Percentiles rank a stretch among this genome's conserved stretches.
phyloP scores from a whole-genome alignment of 2,797 vertebrate genomes.

The Falco berigora region DNA sequence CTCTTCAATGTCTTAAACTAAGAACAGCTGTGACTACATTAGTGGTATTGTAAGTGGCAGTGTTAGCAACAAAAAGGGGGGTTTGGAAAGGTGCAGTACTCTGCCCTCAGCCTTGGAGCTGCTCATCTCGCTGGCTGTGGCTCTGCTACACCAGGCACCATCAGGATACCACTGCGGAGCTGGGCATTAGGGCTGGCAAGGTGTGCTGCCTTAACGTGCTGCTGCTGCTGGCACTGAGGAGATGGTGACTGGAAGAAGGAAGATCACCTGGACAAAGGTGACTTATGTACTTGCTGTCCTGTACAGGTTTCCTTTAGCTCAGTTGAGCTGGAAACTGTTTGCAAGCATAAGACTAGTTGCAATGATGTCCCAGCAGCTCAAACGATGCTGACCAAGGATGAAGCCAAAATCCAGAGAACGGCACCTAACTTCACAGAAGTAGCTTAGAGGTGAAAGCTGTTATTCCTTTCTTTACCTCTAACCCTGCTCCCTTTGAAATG shows the following conservation, averaged over 20 bases:
- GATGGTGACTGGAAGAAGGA: not conserved
- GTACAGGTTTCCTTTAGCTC: not conserved
- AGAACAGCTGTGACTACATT: not conserved
- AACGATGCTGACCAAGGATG: not conserved
- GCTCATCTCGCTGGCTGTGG: fast-evolving
- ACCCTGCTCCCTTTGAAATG: not conserved
- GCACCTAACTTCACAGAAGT: not conserved
- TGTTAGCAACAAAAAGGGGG: not conserved
- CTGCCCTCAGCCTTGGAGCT: not conserved
- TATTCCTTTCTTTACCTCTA: not conserved
- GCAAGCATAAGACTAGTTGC: not conserved
- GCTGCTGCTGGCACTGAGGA: not conserved
- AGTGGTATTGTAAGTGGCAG: fast-evolving
- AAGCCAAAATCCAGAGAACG: not conserved
- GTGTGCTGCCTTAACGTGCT: fast-evolving
- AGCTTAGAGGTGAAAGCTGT: not conserved
- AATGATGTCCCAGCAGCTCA: not conserved
- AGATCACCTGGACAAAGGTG: not conserved
- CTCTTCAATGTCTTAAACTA: not conserved
- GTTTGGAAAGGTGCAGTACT: not conserved
- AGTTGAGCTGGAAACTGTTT: not conserved
- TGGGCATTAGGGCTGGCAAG: too few species aligned
- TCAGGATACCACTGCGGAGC: fast-evolving
- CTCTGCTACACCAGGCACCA: fast-evolving
- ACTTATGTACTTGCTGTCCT: not conserved